Conservation (phyloP, 2,797 vertebrate genomes). For the Buceros bicornis region DNA sequence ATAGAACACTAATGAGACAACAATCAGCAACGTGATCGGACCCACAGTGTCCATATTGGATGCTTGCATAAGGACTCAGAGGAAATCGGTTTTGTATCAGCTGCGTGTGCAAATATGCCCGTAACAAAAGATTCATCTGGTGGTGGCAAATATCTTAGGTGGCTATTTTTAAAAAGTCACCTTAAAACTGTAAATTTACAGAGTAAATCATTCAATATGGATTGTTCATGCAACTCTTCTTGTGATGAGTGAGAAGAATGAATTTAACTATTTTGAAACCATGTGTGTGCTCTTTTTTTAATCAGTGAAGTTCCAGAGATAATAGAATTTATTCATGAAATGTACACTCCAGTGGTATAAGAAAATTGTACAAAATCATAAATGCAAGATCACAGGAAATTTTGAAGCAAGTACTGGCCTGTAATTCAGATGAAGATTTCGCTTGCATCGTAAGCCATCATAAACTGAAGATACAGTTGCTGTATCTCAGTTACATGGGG, state of each 20-base stretch:
- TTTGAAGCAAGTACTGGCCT: background rate
- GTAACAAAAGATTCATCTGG: background rate
- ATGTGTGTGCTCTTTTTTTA: rapidly evolving
- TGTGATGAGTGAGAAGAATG: constrained; percentile 34
- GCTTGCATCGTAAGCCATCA: background rate
- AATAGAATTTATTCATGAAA: constrained; percentile 71
- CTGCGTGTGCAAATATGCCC: background rate
- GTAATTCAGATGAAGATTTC: background rate
- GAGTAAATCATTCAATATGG: constrained; percentile 25
- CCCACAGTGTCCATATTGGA: background rate
- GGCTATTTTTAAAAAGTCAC: constrained; percentile 14
- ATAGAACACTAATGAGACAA: background rate
- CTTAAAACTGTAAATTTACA: constrained; percentile 33
- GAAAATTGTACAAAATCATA: constrained; percentile 31
- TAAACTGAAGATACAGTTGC: background rate
- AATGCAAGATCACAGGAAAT: background rate
- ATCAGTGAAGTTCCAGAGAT: constrained; percentile 28
- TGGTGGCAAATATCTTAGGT: background rate
- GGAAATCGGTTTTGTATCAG: background rate
- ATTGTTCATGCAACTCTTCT: background rate
- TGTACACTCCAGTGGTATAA: constrained; percentile 67
- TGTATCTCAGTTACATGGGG: background rate
- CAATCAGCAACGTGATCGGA: background rate
- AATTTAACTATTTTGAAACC: constrained; percentile 20
- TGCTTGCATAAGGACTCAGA: background rate